These are phyloP conservation scores for Drosophila equinoxialis DNA, from an alignment of 1,140 invertebrate genomes.

Conservation along the genomic window DNA sequence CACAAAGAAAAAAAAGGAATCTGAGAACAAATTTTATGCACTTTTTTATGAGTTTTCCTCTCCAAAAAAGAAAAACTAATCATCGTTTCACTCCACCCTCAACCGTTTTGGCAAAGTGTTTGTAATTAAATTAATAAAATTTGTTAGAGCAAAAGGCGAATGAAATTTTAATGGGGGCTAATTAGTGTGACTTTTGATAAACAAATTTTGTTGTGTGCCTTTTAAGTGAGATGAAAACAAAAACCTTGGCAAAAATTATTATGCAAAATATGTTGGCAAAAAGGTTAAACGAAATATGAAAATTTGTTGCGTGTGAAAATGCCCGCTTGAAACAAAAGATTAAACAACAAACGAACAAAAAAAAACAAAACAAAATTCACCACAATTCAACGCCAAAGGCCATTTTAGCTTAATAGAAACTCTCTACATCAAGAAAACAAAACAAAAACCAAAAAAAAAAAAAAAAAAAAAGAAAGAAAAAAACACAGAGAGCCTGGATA, in stretches of 20 bases:
- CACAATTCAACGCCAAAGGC: slow-evolving; percentile 8
- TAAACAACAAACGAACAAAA: neutral
- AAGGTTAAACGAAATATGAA: slow-evolving; percentile 1
- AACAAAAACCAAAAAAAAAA: no score
- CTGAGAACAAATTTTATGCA: slow-evolving; percentile 66
- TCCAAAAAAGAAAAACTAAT: neutral
- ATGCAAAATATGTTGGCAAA: neutral
- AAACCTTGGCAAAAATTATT: slow-evolving; percentile 4
- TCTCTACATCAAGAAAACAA: neutral
- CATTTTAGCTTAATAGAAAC: slow-evolving; percentile 23
- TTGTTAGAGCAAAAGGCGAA: slow-evolving; percentile 43
- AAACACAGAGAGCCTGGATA: slow-evolving; percentile 9
- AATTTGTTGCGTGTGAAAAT: slow-evolving; percentile 13
- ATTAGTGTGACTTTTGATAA: slow-evolving; percentile 39
- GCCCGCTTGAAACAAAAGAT: neutral
- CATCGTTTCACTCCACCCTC: neutral
- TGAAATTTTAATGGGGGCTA: slow-evolving; percentile 62
- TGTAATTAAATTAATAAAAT: slow-evolving; percentile 74
- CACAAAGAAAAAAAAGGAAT: slow-evolving; percentile 17
- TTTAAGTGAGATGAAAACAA: slow-evolving; percentile 14
- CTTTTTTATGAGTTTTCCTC: slow-evolving; percentile 66
- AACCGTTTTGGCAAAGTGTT: slow-evolving; percentile 50
- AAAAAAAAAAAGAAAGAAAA: no score
- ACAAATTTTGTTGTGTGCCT: slow-evolving; percentile 14
- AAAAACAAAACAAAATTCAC: slow-evolving; percentile 5